A percentile compares a stretch with the other conserved stretches of the same genome.
phyloP scores from a whole-genome alignment of 2,797 vertebrate genomes.

The Parauchenoglanis ngamensis region DNA sequence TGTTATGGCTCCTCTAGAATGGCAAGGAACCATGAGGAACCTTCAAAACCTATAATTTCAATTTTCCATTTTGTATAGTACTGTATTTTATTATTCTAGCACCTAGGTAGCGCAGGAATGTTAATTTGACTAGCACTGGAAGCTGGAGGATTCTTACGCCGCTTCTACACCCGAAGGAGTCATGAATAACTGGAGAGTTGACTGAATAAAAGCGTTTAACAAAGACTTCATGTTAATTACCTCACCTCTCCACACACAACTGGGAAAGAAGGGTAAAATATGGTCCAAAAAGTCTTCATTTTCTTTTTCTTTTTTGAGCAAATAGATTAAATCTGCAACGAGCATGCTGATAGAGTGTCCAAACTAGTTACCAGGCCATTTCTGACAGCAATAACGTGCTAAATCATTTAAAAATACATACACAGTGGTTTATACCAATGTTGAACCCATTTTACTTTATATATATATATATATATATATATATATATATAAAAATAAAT shows the following conservation, averaged over 20 bases:
- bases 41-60: not conserved
- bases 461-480: not conserved
- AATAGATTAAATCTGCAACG: not conserved
- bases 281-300: not conserved
- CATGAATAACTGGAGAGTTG: not conserved
- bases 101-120: not conserved
- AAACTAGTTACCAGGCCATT: not conserved
- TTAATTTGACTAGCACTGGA: not conserved
- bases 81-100: not conserved
- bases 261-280: not conserved
- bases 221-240: not conserved
- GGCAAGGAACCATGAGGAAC: not conserved
- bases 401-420: not conserved
- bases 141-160: not conserved
- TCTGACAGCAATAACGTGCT: not conserved
- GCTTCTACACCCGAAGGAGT: not conserved
- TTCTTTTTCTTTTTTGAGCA: not conserved
- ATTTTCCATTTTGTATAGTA: not conserved
- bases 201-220: not conserved
- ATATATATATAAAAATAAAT: too few relatives aligned
- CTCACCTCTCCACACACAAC: not conserved
- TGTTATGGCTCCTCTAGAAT: not conserved
- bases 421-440: not conserved
- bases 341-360: not conserved
- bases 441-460: not conserved